phyloP scores from a whole-genome alignment of 2,113 vertebrate genomes.

The Marmota flaviventris region DNA sequence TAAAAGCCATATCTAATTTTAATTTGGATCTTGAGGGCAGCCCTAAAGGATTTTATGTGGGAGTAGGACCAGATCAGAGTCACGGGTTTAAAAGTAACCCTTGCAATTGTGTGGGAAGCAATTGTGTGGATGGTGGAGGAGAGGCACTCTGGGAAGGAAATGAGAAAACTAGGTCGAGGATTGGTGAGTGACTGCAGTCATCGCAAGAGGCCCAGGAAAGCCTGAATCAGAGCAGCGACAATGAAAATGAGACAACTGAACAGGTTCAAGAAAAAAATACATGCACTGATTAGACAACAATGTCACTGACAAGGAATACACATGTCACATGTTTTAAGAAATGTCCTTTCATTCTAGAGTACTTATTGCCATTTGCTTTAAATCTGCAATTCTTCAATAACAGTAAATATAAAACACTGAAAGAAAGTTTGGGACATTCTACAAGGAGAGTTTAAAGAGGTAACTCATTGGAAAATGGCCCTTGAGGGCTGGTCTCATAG shows the following conservation, averaged over 20 bases:
- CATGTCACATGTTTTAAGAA: neutral
- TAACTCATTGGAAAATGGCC: neutral
- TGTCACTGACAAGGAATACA: neutral
- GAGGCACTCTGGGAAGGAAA: neutral
- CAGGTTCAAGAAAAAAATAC: neutral
- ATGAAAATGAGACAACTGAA: neutral
- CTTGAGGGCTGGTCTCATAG: neutral
- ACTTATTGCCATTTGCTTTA: neutral
- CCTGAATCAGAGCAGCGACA: neutral
- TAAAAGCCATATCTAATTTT: neutral
- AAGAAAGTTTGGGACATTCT: neutral
- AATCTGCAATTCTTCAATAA: neutral
- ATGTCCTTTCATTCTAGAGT: neutral
- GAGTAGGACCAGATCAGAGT: neutral
- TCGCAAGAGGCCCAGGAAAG: neutral
- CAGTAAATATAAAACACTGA: neutral
- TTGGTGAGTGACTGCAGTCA: neutral
- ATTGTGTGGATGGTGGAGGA: neutral
- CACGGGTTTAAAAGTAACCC: neutral
- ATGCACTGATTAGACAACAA: neutral
- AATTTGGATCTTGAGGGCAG: neutral
- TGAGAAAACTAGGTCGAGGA: neutral
- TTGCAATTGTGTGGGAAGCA: fast-evolving
- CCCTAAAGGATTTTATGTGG: neutral
- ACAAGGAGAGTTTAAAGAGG: neutral